These are phyloP conservation scores for Thalassophryne amazonica DNA, from an alignment of 2,797 vertebrate species.

Conservation along the genomic window DNA sequence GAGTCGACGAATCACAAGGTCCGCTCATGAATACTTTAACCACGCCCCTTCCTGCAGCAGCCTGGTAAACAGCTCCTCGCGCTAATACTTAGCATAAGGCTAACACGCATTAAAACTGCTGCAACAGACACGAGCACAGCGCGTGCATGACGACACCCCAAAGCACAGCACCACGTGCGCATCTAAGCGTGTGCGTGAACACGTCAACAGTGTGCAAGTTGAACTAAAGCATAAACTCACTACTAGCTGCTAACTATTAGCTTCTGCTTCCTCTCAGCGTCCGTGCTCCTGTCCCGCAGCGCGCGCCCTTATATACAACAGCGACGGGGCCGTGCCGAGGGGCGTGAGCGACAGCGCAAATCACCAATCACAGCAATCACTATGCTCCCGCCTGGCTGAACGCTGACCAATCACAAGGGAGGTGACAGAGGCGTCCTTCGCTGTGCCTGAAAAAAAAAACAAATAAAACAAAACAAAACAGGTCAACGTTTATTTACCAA, in stretches of 20 bases:
- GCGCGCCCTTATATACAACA: slow-evolving; percentile 4
- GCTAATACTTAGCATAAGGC: too few relatives aligned
- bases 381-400: background rate
- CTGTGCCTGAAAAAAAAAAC: slow-evolving; percentile 39
- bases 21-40: too few relatives aligned
- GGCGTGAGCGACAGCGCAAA: background rate
- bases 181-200: background rate
- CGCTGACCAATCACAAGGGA: slow-evolving; percentile 6
- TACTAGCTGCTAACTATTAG: background rate
- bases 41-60: too few relatives aligned
- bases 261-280: background rate
- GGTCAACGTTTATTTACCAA: too few relatives aligned
- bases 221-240: fast-evolving
- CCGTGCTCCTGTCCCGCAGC: background rate
- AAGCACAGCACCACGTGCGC: background rate
- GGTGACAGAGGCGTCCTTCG: background rate
- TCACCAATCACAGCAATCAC: background rate
- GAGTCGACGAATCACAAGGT: too few relatives aligned
- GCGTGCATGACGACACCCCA: too few relatives aligned
- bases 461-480: background rate
- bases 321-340: background rate
- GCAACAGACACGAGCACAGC: too few relatives aligned
- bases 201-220: background rate
- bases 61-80: too few relatives aligned
- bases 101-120: too few relatives aligned